These are phyloP conservation scores for Campoplex capitator DNA, from an alignment of 2,888 invertebrate species.

Conservation along the genomic window DNA sequence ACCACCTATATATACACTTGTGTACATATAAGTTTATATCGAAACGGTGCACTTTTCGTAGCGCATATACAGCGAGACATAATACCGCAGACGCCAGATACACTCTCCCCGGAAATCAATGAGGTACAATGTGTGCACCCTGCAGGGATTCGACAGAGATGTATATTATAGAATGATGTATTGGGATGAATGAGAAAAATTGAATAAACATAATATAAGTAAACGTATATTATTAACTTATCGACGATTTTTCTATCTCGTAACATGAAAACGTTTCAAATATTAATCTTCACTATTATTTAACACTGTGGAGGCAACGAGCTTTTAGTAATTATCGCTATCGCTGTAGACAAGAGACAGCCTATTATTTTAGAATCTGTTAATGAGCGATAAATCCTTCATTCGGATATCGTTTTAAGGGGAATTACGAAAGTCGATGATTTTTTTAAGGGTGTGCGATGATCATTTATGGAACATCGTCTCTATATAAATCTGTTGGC, in stretches of 20 bases:
- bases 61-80: slow-evolving; percentile 32
- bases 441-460: too few species aligned
- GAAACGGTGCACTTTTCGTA: slow-evolving; percentile 50
- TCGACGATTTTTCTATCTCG: not conserved
- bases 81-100: slow-evolving; percentile 58
- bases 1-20: not conserved
- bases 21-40: slow-evolving; percentile 1
- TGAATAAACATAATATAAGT: not conserved
- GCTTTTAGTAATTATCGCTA: not conserved
- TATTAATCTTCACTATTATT: not conserved
- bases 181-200: not conserved
- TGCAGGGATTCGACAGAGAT: slow-evolving; percentile 34
- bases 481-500: too few species aligned
- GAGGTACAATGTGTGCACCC: slow-evolving; percentile 53
- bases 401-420: too few species aligned
- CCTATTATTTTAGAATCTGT: too few species aligned
- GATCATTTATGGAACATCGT: too few species aligned
- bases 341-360: too few species aligned
- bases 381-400: too few species aligned
- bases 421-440: too few species aligned
- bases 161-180: slow-evolving; percentile 29
- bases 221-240: not conserved
- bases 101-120: slow-evolving; percentile 64
- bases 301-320: not conserved
- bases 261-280: not conserved